Evolutionary conservation across 2,113 vertebrate genomes (phyloP), one percentile per base, ranked within the genome.

Genomic region (Albula goreensis): DNA sequence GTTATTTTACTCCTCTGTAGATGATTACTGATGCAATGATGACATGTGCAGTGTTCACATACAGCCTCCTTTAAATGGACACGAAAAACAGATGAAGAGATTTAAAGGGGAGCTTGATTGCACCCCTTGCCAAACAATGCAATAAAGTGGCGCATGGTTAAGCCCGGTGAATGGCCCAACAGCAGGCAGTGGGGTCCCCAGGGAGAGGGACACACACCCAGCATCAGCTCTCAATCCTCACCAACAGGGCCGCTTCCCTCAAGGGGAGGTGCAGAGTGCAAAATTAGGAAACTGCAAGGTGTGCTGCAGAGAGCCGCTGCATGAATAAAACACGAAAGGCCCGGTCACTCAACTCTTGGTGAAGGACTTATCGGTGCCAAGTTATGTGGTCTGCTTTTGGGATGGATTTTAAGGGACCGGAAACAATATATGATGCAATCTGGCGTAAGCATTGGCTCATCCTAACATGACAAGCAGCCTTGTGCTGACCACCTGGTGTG

Each of bases 91-190:
- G 78, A 79, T 25, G 25, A 79, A 79, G 22, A 79, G 6, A 12
- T 41, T 41, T 12, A 79, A 79, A 12, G 41, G n/a, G 90, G 90
- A 91, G 93, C 94, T 91, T 92, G 93, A 94, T 94, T 94, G 92
- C 94, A 94, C 86, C 91, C 94, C 92, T 93, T 91, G 92, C 92
- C 93, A 94, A 94, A 95, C 93, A 94, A 94, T 94, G 94, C 93
- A 93, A 94, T 95, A 95, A 95, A 94, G 93, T 83, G 92, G 92
- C 93, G 93, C 94, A 93, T 94, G 93, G 94, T 95, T 95, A 95
- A 94, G 94, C 93, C 94, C 95, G 93, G 95, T 95, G 94, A 94
- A 96, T 94, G 95, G 95, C 95, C 95, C 95, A 95, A 93, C 93
- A 92, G 93, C 90, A 94, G 91, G 93, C 95, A 95, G 93, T 95